phyloP scores from a whole-genome alignment of 2,113 vertebrate genomes.

The Sapajus apella region DNA sequence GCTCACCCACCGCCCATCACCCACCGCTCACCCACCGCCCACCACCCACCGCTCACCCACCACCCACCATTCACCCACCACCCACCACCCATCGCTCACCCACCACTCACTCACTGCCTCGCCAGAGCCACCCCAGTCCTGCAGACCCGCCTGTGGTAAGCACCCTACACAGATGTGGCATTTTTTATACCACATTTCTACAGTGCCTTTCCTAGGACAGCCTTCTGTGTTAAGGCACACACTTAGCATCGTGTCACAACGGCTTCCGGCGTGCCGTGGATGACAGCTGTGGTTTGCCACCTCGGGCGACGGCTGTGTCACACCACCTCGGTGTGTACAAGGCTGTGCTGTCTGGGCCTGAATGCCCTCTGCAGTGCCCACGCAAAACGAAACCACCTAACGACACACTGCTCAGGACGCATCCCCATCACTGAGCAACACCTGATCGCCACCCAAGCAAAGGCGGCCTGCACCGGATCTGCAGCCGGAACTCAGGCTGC shows the following conservation, averaged over 20 bases:
- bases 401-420: not conserved
- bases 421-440: not conserved
- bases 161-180: not conserved
- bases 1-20: no score
- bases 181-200: not conserved
- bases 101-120: not conserved
- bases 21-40: no score
- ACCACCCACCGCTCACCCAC: no score
- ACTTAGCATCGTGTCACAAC: not conserved
- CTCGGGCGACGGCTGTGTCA: not conserved
- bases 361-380: not conserved
- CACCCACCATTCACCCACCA: no score
- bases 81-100: no score
- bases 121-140: not conserved
- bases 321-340: not conserved
- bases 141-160: not conserved
- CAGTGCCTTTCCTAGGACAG: not conserved
- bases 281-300: not conserved
- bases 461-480: not conserved
- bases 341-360: not conserved
- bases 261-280: not conserved
- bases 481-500: not conserved
- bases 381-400: not conserved
- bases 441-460: not conserved
- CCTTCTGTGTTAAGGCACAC: no score